These are phyloP conservation scores for Archaeoteleia sp. DNA, from an alignment of 2,888 invertebrate species.

Conservation along the genomic window DNA sequence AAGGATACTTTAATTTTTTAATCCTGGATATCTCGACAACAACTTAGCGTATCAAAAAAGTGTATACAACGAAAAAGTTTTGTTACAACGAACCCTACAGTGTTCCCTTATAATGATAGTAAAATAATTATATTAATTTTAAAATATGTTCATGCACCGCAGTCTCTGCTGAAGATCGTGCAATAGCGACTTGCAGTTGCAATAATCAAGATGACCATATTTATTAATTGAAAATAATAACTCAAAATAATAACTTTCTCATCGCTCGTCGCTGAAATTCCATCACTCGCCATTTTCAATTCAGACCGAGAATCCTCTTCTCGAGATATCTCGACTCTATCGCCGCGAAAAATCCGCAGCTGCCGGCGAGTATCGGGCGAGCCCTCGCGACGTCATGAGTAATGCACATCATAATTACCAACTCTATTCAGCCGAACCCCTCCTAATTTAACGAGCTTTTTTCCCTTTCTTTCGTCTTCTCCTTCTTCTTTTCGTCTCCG, in stretches of 20 bases:
- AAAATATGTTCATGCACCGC: too few relatives aligned
- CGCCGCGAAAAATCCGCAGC: constrained; percentile 45
- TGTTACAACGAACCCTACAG: too few relatives aligned
- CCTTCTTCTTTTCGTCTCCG: constrained; percentile 23
- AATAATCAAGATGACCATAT: too few relatives aligned
- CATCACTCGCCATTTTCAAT: constrained; percentile 32
- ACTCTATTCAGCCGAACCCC: constrained; percentile 63
- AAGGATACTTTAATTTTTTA: too few relatives aligned
- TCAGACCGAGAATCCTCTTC: constrained; percentile 21
- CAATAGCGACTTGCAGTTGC: too few relatives aligned
- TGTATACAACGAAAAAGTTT: too few relatives aligned
- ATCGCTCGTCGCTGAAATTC: constrained; percentile 30
- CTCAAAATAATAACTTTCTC: constrained; percentile 28
- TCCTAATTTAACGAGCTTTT: constrained; percentile 69
- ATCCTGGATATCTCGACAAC: too few relatives aligned
- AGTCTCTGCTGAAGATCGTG: too few relatives aligned
- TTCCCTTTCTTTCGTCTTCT: constrained; percentile 4
- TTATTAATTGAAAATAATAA: too few relatives aligned
- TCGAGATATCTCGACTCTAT: constrained; percentile 20
- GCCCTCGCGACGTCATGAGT: constrained; percentile 64
- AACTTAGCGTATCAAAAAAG: too few relatives aligned
- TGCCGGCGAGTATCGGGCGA: constrained; percentile 50
- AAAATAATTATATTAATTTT: too few relatives aligned
- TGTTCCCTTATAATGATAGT: too few relatives aligned
- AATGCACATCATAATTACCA: constrained; percentile 70